Evolutionary conservation across 2,888 invertebrate species (phyloP).

Genomic region (Macrosoma leucophasiata): DNA sequence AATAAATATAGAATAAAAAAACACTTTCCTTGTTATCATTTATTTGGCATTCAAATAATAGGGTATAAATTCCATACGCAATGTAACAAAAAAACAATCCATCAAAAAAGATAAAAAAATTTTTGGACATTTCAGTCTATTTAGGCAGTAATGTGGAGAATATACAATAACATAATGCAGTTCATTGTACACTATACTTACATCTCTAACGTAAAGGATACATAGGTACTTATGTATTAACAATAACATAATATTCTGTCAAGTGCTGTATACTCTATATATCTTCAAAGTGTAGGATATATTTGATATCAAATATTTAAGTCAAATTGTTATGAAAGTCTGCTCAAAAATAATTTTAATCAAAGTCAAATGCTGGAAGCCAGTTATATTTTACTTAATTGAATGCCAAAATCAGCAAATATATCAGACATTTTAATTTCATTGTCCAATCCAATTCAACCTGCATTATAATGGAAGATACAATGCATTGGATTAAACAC

Average conservation of each 20-base stretch:
- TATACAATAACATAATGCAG: too few relatives aligned
- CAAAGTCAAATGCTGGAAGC: slow-evolving; percentile 8
- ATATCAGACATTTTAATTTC: slow-evolving; percentile 22
- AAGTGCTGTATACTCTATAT: background rate
- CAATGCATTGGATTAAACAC: background rate
- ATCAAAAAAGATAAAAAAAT: slow-evolving; percentile 60
- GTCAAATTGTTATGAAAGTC: slow-evolving; percentile 1
- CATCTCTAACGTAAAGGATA: too few relatives aligned
- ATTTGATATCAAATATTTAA: background rate
- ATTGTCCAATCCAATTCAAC: slow-evolving; percentile 11
- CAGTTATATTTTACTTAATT: slow-evolving; percentile 24
- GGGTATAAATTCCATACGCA: slow-evolving; percentile 62
- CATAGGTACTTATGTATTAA: too few relatives aligned
- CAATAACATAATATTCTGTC: slow-evolving; percentile 7
- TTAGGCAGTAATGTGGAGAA: slow-evolving; percentile 54
- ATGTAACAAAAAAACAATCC: slow-evolving; percentile 67
- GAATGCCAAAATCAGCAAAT: slow-evolving; percentile 53
- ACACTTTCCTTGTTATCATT: slow-evolving; percentile 47
- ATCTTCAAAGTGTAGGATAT: background rate
- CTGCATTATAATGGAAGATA: background rate
- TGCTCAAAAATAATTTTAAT: slow-evolving; percentile 1
- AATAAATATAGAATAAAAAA: slow-evolving; percentile 32
- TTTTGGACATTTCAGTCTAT: slow-evolving; percentile 74
- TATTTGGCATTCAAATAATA: slow-evolving; percentile 75
- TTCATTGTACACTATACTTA: slow-evolving; percentile 18